Base-by-base conservation (phyloP, 2,888 invertebrate genomes). In the Thereva nobilitata region DNA sequence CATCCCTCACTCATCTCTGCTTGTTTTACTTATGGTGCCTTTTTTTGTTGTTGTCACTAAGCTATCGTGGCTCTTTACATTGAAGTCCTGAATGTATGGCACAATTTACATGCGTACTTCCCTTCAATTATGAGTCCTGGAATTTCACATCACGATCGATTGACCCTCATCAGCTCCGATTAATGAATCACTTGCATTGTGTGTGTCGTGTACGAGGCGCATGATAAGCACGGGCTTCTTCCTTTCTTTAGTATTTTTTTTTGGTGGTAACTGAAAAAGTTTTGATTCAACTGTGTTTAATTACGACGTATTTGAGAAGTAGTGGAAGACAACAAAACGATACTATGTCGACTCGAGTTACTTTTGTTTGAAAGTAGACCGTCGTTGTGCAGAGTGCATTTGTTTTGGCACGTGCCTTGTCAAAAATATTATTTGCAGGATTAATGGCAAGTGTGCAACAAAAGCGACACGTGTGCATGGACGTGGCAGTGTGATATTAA, bases 141-240 rank as follows among this genome's bases (percentile, higher is more conserved):
- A 52, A 52, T 52, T 5, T 52, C 4, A 6, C 23, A 23, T 23
- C 52, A 5, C 52, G 35, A 52, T 52, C 35, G 23, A 52, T 52
- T n/a, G 7, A 8, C 6, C 35, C 10, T 52, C 34, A 6, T 52
- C 34, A 12, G 52, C 9, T 4, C 5, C 5, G 7, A 23, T 7
- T 23, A 5, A 4, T 34, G 34, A 34, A 10, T 4, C 35, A n/a
- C 4, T 37, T 38, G 38, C 38, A 37, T 7, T 38, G 38, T 54
- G 10, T 9, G 23, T 1, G 49, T n/a, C 49, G 64, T 61, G 52
- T 49, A 65, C 49, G 61, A 61, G 61, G 49, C 68, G 66, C 68
- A 63, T 56, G 68, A 68, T 65, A 41, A 66, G 68, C 68, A 68
- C 68, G 68, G 68, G 68, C 40, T 38, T 38, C 38, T 35, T 34